Conservation (phyloP, 2,797 vertebrate genomes). For the Ambastaia sidthimunki region DNA sequence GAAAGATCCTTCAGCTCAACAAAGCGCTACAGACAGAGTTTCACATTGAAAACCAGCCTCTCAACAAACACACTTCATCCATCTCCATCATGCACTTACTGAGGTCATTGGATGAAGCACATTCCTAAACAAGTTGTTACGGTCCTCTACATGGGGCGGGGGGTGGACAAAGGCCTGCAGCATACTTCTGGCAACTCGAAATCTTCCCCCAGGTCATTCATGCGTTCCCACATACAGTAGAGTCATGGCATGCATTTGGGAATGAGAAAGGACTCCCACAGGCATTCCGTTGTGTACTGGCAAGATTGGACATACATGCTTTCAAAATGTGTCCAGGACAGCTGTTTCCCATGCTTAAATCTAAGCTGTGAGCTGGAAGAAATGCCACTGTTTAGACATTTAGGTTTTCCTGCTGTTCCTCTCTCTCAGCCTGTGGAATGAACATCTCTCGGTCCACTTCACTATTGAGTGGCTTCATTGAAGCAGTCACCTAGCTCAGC, state of each 20-base stretch:
- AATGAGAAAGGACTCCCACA: conserved; percentile 57
- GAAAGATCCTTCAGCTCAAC: conserved; percentile 64
- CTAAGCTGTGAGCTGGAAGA: conserved; percentile 15
- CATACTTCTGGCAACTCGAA: conserved; percentile 68
- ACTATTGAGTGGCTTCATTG: conserved; percentile 54
- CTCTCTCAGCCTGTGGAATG: not conserved
- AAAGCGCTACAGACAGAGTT: conserved; percentile 51
- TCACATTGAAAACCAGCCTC: conserved; percentile 68
- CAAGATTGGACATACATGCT: conserved; percentile 55
- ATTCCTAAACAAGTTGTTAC: conserved; percentile 51
- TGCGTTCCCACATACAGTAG: conserved; percentile 63
- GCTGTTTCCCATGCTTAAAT: conserved; percentile 48
- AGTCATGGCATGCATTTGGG: conserved; percentile 65
- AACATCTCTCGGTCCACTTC: conserved; percentile 20
- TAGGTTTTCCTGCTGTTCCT: not conserved
- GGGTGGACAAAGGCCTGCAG: conserved; percentile 48
- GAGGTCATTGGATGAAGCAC: conserved; percentile 26
- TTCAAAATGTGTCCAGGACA: conserved; percentile 42
- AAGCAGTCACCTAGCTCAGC: conserved; percentile 30
- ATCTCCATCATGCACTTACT: not conserved
- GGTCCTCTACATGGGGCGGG: conserved; percentile 44
- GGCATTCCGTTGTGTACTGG: conserved; percentile 50
- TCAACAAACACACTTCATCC: conserved; percentile 64
- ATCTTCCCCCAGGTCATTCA: conserved; percentile 66
- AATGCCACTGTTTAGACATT: conserved; percentile 18